These are phyloP conservation scores for Heloderma charlesbogerti DNA, from an alignment of 2,113 vertebrate species.

Conservation along the genomic window DNA sequence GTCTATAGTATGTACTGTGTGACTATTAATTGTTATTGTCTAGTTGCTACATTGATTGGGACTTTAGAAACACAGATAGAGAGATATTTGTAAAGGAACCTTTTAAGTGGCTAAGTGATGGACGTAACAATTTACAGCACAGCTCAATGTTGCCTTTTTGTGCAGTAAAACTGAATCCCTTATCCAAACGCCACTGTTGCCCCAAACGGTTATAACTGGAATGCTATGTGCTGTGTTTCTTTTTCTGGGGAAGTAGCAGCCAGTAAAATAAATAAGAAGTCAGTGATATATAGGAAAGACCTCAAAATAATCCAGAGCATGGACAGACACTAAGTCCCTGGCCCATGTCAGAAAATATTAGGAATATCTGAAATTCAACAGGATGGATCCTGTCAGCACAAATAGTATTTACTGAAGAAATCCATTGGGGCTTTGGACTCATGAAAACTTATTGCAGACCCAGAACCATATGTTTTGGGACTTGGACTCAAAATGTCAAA, in stretches of 20 bases:
- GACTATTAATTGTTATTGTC: conserved; percentile 12
- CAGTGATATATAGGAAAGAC: neutral
- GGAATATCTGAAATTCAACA: conserved; percentile 8
- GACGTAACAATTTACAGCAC: neutral
- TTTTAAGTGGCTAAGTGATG: conserved; percentile 33
- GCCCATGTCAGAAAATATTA: neutral
- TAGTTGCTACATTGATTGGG: conserved; percentile 5
- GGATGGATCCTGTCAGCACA: neutral
- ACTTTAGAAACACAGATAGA: conserved; percentile 37
- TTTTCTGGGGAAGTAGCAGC: neutral
- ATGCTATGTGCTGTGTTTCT: conserved; percentile 13
- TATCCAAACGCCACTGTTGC: conserved; percentile 24
- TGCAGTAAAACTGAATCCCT: conserved; percentile 3
- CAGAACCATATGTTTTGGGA: neutral
- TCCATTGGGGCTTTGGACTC: neutral
- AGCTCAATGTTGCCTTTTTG: neutral
- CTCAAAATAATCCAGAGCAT: conserved; percentile 28
- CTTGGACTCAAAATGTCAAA: neutral
- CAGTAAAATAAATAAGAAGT: conserved; percentile 21
- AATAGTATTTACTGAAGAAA: conserved; percentile 13
- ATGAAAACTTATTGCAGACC: conserved; percentile 21
- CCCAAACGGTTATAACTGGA: conserved; percentile 22
- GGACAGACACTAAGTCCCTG: neutral
- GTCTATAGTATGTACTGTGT: neutral
- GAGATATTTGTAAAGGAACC: conserved; percentile 5